Evolutionary conservation across 2,113 vertebrate genomes (phyloP).

Genomic region (Pyrgilauda ruficollis): DNA sequence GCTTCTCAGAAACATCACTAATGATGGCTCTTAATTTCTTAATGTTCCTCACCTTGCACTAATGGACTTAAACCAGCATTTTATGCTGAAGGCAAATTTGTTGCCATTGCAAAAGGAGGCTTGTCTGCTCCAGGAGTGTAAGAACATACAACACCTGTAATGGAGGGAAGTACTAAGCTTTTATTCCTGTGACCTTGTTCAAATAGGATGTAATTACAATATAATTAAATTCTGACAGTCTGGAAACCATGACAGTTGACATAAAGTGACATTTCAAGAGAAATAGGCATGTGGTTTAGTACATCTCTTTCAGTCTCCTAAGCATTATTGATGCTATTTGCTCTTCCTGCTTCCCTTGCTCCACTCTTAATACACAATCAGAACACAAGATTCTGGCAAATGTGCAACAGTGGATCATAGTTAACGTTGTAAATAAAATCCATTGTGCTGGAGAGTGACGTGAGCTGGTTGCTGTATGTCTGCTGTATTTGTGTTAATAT

Average conservation of each 20-base stretch:
- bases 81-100: not conserved
- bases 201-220: not conserved
- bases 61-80: not conserved
- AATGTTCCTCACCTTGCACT: not conserved
- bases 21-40: not conserved
- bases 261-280: not conserved
- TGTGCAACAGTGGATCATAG: not conserved
- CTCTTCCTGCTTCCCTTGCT: not conserved
- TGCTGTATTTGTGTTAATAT: not conserved
- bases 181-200: not conserved
- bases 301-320: not conserved
- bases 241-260: not conserved
- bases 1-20: not conserved
- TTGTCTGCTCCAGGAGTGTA: not conserved
- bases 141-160: not conserved
- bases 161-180: not conserved
- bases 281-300: not conserved
- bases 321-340: not conserved
- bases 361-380: not conserved
- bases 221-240: constrained; percentile 11
- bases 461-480: not conserved
- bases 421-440: not conserved
- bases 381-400: not conserved
- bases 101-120: not conserved
- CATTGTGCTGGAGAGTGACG: not conserved